phyloP scores from a whole-genome alignment of 2,888 invertebrate genomes.

The Hydraecia micacea region DNA sequence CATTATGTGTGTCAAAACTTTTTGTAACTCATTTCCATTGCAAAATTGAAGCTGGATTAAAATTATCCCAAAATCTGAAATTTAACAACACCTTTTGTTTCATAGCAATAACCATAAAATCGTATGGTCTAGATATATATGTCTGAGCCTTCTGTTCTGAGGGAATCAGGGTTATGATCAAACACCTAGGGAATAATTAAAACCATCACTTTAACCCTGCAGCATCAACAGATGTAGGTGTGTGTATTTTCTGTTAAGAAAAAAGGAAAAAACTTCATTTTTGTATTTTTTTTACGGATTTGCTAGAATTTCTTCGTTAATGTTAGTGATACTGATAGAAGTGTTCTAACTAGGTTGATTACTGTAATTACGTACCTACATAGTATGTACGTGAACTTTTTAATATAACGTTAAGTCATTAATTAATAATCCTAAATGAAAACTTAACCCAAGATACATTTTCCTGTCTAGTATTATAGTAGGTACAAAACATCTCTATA shows the following conservation, averaged over 20 bases:
- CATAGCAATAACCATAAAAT: constrained; percentile 22
- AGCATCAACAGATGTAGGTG: neutral
- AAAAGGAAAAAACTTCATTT: neutral
- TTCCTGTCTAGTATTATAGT: neutral
- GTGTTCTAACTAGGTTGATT: neutral
- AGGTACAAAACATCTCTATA: constrained; percentile 19
- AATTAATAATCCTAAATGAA: neutral
- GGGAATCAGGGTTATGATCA: constrained; percentile 9
- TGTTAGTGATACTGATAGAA: neutral
- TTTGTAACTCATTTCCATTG: neutral
- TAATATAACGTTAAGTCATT: neutral
- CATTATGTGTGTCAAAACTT: constrained; percentile 17
- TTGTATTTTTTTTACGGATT: neutral
- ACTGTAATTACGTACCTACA: neutral
- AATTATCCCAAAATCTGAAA: constrained; percentile 22
- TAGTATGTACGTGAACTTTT: neutral
- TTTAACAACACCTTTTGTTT: constrained; percentile 18
- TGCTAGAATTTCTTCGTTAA: neutral
- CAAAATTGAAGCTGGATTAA: constrained; percentile 10
- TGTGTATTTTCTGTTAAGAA: neutral
- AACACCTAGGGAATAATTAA: constrained; percentile 21
- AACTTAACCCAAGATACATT: neutral
- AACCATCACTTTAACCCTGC: constrained; percentile 2
- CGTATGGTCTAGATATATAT: neutral
- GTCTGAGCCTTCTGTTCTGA: constrained; percentile 4